These are phyloP conservation scores for Trematomus bernacchii DNA, from an alignment of 2,797 vertebrate genomes.

Conservation along the genomic window DNA sequence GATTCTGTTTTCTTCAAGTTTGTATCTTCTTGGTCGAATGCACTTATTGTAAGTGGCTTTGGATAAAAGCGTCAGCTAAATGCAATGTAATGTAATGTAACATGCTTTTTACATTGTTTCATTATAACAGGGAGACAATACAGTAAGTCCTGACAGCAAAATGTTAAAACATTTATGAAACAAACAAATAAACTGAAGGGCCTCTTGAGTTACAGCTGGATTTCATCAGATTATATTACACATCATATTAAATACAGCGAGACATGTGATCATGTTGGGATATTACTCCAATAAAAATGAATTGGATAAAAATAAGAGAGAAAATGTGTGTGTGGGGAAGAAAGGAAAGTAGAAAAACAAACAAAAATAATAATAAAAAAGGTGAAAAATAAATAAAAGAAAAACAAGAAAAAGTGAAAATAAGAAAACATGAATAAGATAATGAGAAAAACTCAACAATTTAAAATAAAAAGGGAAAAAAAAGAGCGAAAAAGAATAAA, in stretches of 20 bases:
- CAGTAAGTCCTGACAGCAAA: neutral
- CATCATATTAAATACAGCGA: neutral
- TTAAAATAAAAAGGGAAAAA: neutral
- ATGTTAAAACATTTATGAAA: conserved; percentile 1
- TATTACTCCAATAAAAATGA: neutral
- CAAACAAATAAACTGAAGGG: neutral
- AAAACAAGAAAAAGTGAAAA: neutral
- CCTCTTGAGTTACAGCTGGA: neutral
- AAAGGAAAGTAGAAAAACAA: too few species aligned
- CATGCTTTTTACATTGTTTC: neutral
- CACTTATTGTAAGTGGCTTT: too few species aligned
- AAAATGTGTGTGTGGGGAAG: too few species aligned
- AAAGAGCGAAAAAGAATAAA: neutral
- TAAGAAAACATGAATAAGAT: neutral
- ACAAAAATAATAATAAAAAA: too few species aligned
- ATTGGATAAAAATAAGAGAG: neutral
- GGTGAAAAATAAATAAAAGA: neutral
- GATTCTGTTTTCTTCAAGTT: too few species aligned
- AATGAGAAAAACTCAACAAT: neutral
- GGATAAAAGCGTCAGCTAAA: too few species aligned
- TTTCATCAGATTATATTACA: neutral
- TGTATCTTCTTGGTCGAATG: too few species aligned
- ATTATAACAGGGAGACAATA: conserved; percentile 1
- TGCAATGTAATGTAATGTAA: too few species aligned
- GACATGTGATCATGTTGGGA: neutral